Base-by-base conservation (phyloP, 2,888 invertebrate species). In the Dryomyza anilis region DNA sequence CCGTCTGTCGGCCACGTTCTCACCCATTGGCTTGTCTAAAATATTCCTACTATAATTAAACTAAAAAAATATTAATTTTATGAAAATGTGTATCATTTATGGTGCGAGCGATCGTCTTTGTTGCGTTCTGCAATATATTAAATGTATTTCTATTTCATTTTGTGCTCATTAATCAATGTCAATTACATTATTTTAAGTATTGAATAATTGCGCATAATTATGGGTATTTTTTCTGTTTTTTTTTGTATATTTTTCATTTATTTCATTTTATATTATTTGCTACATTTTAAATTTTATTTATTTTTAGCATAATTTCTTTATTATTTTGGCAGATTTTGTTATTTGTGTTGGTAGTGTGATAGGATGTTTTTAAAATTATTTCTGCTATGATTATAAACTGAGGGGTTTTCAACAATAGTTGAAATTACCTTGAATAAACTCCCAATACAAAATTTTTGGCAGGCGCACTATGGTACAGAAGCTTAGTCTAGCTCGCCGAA, bases 141-240 rank as follows among this genome's bases (percentile, higher is more conserved):
- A n/a, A n/a, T n/a, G n/a, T n/a, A n/a, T n/a, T n/a, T n/a, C n/a
- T n/a, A n/a, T n/a, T n/a, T n/a, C n/a, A 27, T 73, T 71, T 72
- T 72, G 71, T 74, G 74, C 78, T 77, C 79, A 78, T 78, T 78
- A 78, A 78, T 78, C 78, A 78, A 77, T 77, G 78, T 78, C 78
- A 79, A 79, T 78, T 78, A 77, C 74, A 46, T 39, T 61, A 55
- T 23, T n/a, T 52, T 43, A 19, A 43, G 52, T 53, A 60, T 61
- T 61, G 30, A 61, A 61, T 53, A 61, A 53, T 61, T 61, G 59
- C 33, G 21, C 46, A 23, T 59, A 59, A 59, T 59, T 59, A 59
- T 59, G 46, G 59, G 30, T 50, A n/a, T 21, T 10, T 48, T 23
- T 27, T 3, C 14, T 45, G 30, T 33, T 33, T 33, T 33, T 8